Base-by-base conservation (phyloP, 2,797 vertebrate genomes). In the Darevskia mixta region DNA sequence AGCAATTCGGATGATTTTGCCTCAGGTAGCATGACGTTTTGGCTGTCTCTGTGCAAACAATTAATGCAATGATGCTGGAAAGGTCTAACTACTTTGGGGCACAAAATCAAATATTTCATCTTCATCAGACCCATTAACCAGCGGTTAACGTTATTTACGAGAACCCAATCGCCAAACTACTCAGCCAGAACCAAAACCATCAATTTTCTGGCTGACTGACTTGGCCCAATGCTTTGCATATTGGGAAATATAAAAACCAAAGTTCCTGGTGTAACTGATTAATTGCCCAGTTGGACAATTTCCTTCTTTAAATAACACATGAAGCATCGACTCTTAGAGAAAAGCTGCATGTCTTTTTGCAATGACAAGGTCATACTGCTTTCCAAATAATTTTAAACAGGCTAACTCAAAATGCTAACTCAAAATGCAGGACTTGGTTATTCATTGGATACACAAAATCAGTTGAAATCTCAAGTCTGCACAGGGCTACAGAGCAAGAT, bases 331-430 rank as follows among this genome's bases (percentile, higher is more conserved):
- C 35, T 55, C 55, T 45, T 79, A 49, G 0, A 49, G n/a, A 29
- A n/a, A 86, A 86, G 10, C 66, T 18, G 38, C 38, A 79, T 66
- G 67, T 15, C 41, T 5, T 67, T 64, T 32, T 41, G 81, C 35
- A n/a, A 25, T 64, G 17, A 83, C 38, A 86, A 90, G 66, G 80
- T 72, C 23, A 38, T 6, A 78, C 8, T 13, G 25, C 29, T 84
- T 49, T 29, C 49, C 66, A 45, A 43, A 43, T 73, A 17, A 87
- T 79, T 83, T 82, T 43, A 61, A 45, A 20, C 15, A 41, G 75
- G 35, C 35, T 72, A 83, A 55, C 58, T 73, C 69, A 69, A 90
- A 82, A 86, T 29, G 49, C 35, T 72, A 83, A 55, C 58, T 73
- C 69, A 69, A 90, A 82, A 86, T 29, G 49, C 18, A 23, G n/a